Evolutionary conservation across 2,888 invertebrate genomes (phyloP).

Genomic region (Lasioglossum marginatum): DNA sequence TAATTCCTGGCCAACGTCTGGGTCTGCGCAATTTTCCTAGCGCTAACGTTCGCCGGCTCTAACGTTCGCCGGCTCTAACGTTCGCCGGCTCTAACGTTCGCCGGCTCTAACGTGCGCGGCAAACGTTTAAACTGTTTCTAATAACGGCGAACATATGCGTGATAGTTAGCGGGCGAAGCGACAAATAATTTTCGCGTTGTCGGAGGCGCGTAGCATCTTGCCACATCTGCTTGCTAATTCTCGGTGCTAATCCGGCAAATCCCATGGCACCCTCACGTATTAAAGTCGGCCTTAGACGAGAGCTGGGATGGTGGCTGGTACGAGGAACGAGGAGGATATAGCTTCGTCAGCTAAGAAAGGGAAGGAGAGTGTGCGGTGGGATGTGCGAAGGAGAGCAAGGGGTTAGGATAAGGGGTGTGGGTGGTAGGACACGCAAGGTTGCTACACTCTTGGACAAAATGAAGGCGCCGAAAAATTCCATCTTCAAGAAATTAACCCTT

Average conservation of each 20-base stretch:
- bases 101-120: background rate
- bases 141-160: slow-evolving; percentile 50
- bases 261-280: slow-evolving; percentile 77
- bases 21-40: background rate
- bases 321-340: slow-evolving; percentile 55
- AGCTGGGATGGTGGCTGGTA: slow-evolving; percentile 50
- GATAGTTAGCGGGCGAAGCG: slow-evolving; percentile 40
- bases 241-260: slow-evolving; percentile 79
- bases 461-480: background rate
- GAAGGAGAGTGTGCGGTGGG: background rate
- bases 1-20: background rate
- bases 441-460: background rate
- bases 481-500: too few species aligned
- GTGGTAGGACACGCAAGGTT: slow-evolving; percentile 49
- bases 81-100: background rate
- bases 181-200: slow-evolving; percentile 73
- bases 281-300: slow-evolving; percentile 75
- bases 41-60: background rate
- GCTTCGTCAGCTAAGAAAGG: slow-evolving; percentile 27
- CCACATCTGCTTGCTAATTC: slow-evolving; percentile 77
- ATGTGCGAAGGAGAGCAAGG: slow-evolving; percentile 32
- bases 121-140: slow-evolving; percentile 56
- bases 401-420: slow-evolving; percentile 25
- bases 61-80: background rate
- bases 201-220: slow-evolving; percentile 73